phyloP scores from a whole-genome alignment of 2,113 vertebrate genomes.

The Campylorhamphus procurvoides region DNA sequence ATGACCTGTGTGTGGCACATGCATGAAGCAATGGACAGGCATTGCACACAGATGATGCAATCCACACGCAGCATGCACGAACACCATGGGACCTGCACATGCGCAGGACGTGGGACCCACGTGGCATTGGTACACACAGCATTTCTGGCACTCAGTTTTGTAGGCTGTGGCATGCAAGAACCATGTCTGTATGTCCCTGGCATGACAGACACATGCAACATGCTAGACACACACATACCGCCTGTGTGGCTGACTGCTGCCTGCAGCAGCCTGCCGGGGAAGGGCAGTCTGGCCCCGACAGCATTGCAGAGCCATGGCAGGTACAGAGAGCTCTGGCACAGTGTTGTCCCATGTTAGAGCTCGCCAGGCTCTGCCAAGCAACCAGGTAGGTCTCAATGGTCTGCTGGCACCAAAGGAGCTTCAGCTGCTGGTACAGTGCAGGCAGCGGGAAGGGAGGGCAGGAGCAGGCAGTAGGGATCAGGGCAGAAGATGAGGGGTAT shows the following conservation, averaged over 20 bases:
- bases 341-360: not conserved
- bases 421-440: not conserved
- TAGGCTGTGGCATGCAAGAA: not conserved
- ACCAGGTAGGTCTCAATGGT: slow-evolving; percentile 42
- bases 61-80: fast-evolving
- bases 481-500: not conserved
- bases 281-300: not conserved
- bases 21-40: not conserved
- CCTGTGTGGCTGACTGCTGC: not conserved
- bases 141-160: not conserved
- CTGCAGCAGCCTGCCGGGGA: not conserved
- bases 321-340: not conserved
- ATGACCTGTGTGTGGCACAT: not conserved
- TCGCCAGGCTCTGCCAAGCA: not conserved
- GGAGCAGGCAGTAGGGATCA: not conserved
- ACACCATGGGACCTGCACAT: fast-evolving
- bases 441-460: not conserved
- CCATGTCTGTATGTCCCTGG: fast-evolving
- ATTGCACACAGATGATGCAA: not conserved
- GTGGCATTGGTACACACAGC: not conserved
- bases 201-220: not conserved
- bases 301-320: not conserved
- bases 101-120: fast-evolving
- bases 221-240: fast-evolving
- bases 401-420: not conserved